Base-by-base conservation (phyloP, 2,113 vertebrate species). In the Apistogramma diplotaenia region DNA sequence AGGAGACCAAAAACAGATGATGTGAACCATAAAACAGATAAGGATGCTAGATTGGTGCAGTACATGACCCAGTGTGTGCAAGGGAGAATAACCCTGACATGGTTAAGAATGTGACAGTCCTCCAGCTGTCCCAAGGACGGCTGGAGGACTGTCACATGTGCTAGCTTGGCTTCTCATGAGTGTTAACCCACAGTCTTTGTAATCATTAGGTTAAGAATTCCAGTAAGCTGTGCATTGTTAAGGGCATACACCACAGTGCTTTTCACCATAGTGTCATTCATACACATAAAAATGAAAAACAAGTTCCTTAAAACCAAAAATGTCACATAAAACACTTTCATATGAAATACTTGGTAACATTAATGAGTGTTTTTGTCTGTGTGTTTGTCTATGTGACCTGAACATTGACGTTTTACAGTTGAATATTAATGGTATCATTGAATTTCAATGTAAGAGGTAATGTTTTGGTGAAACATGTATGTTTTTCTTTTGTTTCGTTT, bases 231-330 rank as follows among this genome's bases (percentile, higher is more conserved):
- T 84, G 91, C 76, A 82, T 88, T 67, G 86, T 81, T 76, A 90
- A 93, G 89, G 91, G 90, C 92, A 92, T 89, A 92, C 90, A 93
- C 92, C 90, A 72, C 90, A 92, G 93, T 93, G 92, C 92, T 94
- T 94, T 94, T 93, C 79, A 86, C 80, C 83, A 81, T 81, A 78
- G 85, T 88, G 89, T 90, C 85, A 85, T 81, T 81, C 65, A 89
- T 84, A 80, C 74, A 88, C 76, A 67, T 54, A 18, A 59, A 33
- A 73, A 55, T 37, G 23, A 59, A 57, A 23, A 62, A 78, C 49
- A 82, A 74, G 83, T 89, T 92, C 60, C 78, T 74, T n/a, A 89
- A 90, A 85, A 92, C 84, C 86, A 89, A 89, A 81, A 90, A 86
- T 87, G 85, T 92, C 76, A 87, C 65, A 8, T 51, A 57, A 76